Evolutionary conservation across 1,140 invertebrate genomes (phyloP), one percentile per base, ranked within the genome.

Genomic region (Listronotus oregonensis): DNA sequence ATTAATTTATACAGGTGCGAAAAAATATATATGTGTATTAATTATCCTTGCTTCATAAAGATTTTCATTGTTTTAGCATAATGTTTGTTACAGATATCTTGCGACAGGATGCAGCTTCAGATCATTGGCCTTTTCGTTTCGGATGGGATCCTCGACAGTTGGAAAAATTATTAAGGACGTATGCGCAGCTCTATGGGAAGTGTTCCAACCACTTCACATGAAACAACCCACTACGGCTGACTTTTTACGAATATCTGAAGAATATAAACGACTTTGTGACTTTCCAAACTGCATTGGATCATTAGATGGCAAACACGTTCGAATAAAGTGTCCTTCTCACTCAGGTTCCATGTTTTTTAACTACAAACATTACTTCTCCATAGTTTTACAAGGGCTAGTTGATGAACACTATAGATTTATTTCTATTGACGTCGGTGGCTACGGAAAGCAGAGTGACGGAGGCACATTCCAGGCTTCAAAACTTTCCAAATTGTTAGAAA

Each of bases 391-490:
- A 27, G 21, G 21, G 21, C 21, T 27, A 5, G 21, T 27, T 27
- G 21, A 27, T 27, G 21, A 27, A 1, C 21, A 27, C 21, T 27
- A 27, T 27, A 27, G 21, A 27, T 27, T 27, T 27, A 27, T 27
- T 27, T 27, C 21, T 27, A 27, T 27, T 27, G 5, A 27, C 5
- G 76, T 83, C n/a, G 80, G 80, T 47, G 70, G 73, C 3, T 78
- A 78, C 64, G 80, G 80, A 5, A 77, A 70, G 52, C 67, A 78
- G 57, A 73, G 75, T 44, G 80, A 82, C 66, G 75, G 76, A 44
- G 71, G 69, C 37, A 69, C 78, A 52, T 79, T 70, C 49, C 11
- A 32, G 6, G 32, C 58, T 51, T 69, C 56, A 44, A 21, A 40
- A 8, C 40, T 69, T 4, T 61, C 6, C 18, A n/a, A 61, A 55